These are phyloP conservation scores for Muscicapa adusta DNA, from an alignment of 2,113 vertebrate species.

Conservation along the genomic window DNA sequence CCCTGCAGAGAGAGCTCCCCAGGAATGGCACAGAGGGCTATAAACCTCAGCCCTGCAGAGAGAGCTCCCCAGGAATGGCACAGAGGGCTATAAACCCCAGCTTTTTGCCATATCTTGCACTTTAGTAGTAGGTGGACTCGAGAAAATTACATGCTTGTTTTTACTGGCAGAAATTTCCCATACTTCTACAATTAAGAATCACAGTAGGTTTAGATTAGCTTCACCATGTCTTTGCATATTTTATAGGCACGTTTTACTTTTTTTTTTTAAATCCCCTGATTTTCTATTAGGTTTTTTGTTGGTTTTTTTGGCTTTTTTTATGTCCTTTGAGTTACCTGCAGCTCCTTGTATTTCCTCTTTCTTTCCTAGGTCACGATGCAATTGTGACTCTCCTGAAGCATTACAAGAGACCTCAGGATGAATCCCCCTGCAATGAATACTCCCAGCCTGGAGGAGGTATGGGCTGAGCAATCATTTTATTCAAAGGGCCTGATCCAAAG, in stretches of 20 bases:
- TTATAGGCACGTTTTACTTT: neutral
- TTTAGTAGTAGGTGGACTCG: neutral
- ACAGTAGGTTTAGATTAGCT: neutral
- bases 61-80: neutral
- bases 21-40: no score
- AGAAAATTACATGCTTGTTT: neutral
- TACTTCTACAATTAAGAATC: neutral
- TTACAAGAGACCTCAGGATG: conserved; percentile 90
- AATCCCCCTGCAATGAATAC: conserved; percentile 91
- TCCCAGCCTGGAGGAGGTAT: conserved; percentile 95
- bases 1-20: no score
- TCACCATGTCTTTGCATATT: neutral
- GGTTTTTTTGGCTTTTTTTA: neutral
- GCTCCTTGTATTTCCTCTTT: neutral
- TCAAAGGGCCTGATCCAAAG: neutral
- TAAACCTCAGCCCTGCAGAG: no score
- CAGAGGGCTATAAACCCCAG: neutral
- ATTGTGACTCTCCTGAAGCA: conserved; percentile 94
- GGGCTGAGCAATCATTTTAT: neutral
- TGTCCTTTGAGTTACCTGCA: neutral
- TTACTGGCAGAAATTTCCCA: neutral
- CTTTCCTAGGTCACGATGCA: conserved; percentile 83
- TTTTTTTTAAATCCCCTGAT: neutral
- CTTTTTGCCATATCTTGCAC: neutral
- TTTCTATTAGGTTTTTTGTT: neutral